These are phyloP conservation scores for Temnothorax unifasciatus DNA, from an alignment of 2,888 invertebrate genomes.

Conservation along the genomic window DNA sequence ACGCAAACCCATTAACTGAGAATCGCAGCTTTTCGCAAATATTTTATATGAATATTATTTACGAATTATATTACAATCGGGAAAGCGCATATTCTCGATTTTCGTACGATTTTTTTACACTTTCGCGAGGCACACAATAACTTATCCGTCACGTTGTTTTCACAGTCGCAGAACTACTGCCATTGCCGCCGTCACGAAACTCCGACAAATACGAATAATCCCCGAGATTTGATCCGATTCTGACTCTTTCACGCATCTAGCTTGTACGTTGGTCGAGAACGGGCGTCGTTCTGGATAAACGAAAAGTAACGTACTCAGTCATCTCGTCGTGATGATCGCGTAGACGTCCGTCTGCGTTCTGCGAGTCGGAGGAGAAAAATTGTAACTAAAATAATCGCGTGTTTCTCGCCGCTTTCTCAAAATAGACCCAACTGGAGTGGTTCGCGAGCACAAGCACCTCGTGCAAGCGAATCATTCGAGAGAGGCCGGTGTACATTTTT, in stretches of 20 bases:
- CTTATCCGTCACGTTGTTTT: neutral
- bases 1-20: neutral
- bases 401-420: constrained; percentile 68
- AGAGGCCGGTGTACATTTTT: neutral
- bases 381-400: constrained; percentile 78
- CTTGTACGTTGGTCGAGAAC: constrained; percentile 14
- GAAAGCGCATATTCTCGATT: constrained; percentile 14
- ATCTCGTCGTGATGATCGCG: constrained; percentile 72
- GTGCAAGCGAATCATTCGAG: constrained; percentile 28
- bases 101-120: neutral
- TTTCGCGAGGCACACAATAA: constrained; percentile 12
- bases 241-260: constrained; percentile 4
- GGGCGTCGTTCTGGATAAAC: constrained; percentile 37
- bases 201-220: neutral
- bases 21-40: neutral
- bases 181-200: neutral
- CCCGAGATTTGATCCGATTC: neutral
- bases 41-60: neutral
- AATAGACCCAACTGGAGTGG: constrained; percentile 76
- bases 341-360: constrained; percentile 69
- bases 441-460: constrained; percentile 57
- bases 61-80: neutral
- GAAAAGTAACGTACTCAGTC: constrained; percentile 74
- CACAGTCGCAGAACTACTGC: constrained; percentile 9
- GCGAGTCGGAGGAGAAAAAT: constrained; percentile 74